Percentiles rank a stretch among this genome's conserved stretches.
Conservation (phyloP, 2,797 vertebrate genomes). For the Cryptoprocta ferox region DNA sequence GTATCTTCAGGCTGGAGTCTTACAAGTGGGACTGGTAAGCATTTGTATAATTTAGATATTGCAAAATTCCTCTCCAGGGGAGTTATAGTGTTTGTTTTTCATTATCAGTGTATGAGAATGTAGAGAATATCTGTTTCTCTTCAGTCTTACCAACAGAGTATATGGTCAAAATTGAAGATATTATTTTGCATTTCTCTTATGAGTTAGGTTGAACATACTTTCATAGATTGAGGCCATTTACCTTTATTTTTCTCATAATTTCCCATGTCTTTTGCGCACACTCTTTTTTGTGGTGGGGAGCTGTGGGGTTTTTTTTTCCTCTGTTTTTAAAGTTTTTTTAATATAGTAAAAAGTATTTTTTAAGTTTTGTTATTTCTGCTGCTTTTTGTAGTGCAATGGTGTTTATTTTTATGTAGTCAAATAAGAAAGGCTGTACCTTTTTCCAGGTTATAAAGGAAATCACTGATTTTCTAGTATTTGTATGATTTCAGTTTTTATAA, state of each 20-base stretch:
- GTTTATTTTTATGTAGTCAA: no score
- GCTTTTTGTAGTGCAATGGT: not conserved
- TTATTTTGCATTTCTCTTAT: constrained; percentile 16
- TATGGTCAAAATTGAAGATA: not conserved
- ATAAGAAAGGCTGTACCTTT: no score
- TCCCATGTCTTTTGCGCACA: not conserved
- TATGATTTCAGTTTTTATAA: constrained; percentile 3
- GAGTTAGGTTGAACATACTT: not conserved
- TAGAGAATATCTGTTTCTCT: not conserved
- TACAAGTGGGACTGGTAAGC: not conserved
- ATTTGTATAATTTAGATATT: constrained; percentile 9
- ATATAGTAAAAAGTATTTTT: not conserved
- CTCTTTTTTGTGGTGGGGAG: not conserved
- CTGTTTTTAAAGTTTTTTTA: not conserved
- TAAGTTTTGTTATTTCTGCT: not conserved
- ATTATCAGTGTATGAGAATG: not conserved
- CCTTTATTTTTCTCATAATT: constrained; percentile 7
- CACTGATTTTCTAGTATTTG: not conserved
- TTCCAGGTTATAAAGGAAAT: no score
- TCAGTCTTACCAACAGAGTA: not conserved
- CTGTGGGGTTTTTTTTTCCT: not conserved
- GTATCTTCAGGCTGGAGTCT: not conserved
- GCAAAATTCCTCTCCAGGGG: not conserved
- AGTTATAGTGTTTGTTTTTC: not conserved
- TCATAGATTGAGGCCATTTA: not conserved